A percentile compares a stretch with the other conserved stretches of the same genome.
phyloP scores from a whole-genome alignment of 2,797 vertebrate genomes.

The Artibeus jamaicensis region DNA sequence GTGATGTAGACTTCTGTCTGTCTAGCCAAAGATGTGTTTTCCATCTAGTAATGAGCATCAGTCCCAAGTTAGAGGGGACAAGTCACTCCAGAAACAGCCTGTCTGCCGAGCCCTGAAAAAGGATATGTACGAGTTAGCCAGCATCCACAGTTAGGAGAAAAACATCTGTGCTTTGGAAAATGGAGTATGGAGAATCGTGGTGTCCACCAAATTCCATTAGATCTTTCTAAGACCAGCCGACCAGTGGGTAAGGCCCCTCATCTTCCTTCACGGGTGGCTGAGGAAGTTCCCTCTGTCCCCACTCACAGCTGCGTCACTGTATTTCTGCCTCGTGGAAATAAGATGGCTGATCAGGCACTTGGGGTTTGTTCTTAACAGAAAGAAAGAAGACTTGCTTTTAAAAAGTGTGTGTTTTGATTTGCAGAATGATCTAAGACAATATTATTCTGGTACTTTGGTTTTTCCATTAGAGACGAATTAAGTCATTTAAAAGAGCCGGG shows the following conservation, averaged over 20 bases:
- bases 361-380: constrained; percentile 12
- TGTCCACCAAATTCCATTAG: constrained; percentile 20
- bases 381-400: neutral
- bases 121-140: constrained; percentile 52
- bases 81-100: neutral
- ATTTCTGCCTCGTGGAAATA: neutral
- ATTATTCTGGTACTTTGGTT: neutral
- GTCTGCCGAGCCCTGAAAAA: neutral
- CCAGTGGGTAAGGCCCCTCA: neutral
- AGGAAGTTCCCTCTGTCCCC: neutral
- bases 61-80: neutral
- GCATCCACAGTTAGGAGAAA: constrained; percentile 63
- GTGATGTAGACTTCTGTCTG: constrained; percentile 22
- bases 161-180: constrained; percentile 72
- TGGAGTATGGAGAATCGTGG: neutral
- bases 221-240: neutral
- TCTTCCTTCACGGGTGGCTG: neutral
- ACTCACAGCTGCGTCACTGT: neutral
- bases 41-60: neutral
- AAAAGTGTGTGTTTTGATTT: constrained; percentile 1
- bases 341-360: neutral
- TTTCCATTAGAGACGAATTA: neutral
- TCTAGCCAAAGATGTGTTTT: constrained; percentile 47
- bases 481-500: neutral
- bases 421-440: neutral